Evolutionary conservation across 1,140 invertebrate species (phyloP), one percentile per base, ranked within the genome.

Genomic region (Caenorhabditis inopinata): DNA sequence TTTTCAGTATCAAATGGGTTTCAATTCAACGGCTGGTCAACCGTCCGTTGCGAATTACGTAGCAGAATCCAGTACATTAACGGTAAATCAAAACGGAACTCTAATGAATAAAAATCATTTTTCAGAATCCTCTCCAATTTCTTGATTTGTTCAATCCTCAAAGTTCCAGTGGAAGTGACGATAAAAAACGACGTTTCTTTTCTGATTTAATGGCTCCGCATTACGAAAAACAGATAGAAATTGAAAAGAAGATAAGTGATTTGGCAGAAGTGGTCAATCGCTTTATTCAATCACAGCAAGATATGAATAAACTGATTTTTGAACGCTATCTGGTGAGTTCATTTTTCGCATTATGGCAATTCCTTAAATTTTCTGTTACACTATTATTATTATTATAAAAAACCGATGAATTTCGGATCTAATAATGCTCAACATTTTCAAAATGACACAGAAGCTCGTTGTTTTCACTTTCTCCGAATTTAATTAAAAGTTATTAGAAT

Each of bases 1-100:
- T 38, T 68, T 68, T 9, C 58, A 68, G 58, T 68, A 68, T 68
- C 58, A 68, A 68, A 68, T 68, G 58, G 32, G 32, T 1, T 68
- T 68, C 32, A 68, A 68, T n/a, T 38, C 58, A 21, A 68, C 16
- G 2, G 58, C 58, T 21, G 16, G 29, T 68, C 58, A 68, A 21
- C 58, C 58, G 9, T 9, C 58, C 9, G 58, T 38, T 68, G n/a
- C 58, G 0, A 68, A 21, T 38, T 68, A 68, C 38, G 58, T 68
- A 2, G 5, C 25, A 16, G 58, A 68, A 42, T 3, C 58, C 4
- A n/a, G 38, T 38, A n/a, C 58, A 32, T 16, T 68, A 21, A 68
- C 58, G 9, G 58, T 68, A 32, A 58, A 21, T 68, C 9, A 68
- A 42, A 42, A 42, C 27, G 11, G 16, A 18, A 11, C 16, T 42